phyloP scores from a whole-genome alignment of 2,113 vertebrate species.

The Turdus rufiventris region DNA sequence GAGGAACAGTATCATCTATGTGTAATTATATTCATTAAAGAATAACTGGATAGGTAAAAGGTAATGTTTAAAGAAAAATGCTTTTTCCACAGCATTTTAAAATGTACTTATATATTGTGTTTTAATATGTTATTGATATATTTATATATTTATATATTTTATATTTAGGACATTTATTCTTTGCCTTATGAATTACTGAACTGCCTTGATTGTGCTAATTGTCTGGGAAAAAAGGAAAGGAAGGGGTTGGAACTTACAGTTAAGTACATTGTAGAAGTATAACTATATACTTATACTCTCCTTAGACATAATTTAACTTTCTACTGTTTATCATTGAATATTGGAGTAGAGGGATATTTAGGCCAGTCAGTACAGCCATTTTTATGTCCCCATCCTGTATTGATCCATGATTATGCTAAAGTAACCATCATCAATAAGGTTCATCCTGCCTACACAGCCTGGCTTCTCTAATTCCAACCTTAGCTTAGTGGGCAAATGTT shows the following conservation, averaged over 20 bases:
- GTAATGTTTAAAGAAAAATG: neutral
- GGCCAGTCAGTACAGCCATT: neutral
- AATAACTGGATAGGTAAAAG: neutral
- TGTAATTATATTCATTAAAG: neutral
- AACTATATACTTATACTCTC: neutral
- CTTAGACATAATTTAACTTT: neutral
- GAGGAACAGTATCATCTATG: neutral
- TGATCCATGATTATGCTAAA: neutral
- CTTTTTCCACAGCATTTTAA: neutral
- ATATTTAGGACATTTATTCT: neutral
- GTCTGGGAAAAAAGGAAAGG: neutral
- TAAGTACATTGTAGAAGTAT: neutral
- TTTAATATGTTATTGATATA: neutral
- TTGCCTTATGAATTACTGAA: neutral
- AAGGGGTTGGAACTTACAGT: neutral
- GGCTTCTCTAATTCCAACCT: neutral
- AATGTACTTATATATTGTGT: neutral
- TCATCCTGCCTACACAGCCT: neutral
- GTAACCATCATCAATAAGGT: neutral
- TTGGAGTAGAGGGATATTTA: neutral
- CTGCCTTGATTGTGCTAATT: neutral
- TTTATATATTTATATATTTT: neutral
- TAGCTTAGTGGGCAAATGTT: neutral
- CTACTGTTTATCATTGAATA: neutral
- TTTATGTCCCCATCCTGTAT: neutral